Evolutionary conservation across 2,797 vertebrate genomes (phyloP).

Genomic region (Leptodactylus fallax): DNA sequence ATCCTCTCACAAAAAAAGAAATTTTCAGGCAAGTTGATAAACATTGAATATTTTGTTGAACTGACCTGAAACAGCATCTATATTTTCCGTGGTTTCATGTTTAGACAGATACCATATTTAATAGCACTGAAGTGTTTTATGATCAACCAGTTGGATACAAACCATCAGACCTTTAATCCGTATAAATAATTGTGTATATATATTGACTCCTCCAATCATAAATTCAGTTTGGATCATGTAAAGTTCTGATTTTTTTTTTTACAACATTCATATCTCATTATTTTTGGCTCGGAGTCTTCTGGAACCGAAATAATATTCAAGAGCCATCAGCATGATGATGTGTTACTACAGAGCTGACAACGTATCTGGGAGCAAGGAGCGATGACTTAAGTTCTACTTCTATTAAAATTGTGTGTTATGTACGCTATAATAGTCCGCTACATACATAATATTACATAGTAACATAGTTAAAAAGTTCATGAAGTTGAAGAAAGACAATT

Average conservation of each 20-base stretch:
- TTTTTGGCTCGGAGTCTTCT: conserved; percentile 67
- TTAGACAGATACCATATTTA: conserved; percentile 24
- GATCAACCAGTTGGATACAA: background rate
- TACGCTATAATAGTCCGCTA: background rate
- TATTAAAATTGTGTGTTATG: conserved; percentile 8
- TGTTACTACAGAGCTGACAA: conserved; percentile 68
- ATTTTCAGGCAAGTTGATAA: background rate
- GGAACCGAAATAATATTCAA: conserved; percentile 64
- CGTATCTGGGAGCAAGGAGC: conserved; percentile 65
- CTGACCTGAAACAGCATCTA: background rate
- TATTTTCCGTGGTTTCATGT: background rate
- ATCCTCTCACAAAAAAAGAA: background rate
- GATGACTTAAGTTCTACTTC: conserved; percentile 23
- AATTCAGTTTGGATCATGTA: conserved; percentile 37
- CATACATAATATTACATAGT: background rate
- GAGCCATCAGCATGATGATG: conserved; percentile 71
- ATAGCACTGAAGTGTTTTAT: conserved; percentile 7
- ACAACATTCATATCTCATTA: conserved; percentile 68
- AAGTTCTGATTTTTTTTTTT: conserved; percentile 47
- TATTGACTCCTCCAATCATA: conserved; percentile 30
- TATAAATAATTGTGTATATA: conserved; percentile 23
- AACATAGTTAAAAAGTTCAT: background rate
- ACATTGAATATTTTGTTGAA: background rate
- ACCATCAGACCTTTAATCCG: conserved; percentile 28
- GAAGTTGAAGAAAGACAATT: background rate